Base-by-base conservation (phyloP, 2,797 vertebrate species). In the Gobio occitaniae region DNA sequence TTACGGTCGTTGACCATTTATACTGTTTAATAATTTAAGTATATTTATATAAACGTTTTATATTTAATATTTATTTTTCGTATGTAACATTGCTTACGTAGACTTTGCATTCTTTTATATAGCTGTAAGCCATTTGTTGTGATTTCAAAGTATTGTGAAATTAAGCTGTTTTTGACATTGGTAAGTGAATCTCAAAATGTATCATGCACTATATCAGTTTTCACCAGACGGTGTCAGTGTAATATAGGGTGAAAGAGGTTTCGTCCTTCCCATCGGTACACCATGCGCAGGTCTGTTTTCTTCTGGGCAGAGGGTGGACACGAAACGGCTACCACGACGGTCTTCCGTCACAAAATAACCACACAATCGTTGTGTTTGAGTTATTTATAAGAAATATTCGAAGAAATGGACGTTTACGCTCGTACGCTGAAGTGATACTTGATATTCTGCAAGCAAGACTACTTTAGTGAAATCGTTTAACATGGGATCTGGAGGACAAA, bases 141-240 rank as follows among this genome's bases (percentile, higher is more conserved):
- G 48, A 3, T 38, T 68, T 17, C 1, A 10, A 32, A 32, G 13
- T 32, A 41, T 68, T 38, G 4, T 68, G 7, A 50, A 4, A 16
- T 50, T 5, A 48, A 48, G 47, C 8, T 48, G 12, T 48, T 48
- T 48, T 48, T 48, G 47, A 48, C 11, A 13, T n/a, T n/a, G 9
- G 59, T 3, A 12, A 29, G 9, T 25, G 56, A 59, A 12, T 13
- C 10, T 61, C 11, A 63, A 29, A 63, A 63, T 63, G 0, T 1
- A 61, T 6, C 19, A 21, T 12, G 0, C 9, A 3, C 13, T 13
- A 6, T 6, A 63, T 63, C 7, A 7, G 13, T 41, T 41, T 25
- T 50, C 29, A 81, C 91, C 93, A 82, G 89, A 72, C 41, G 92
- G 89, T 92, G 93, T 92, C 93, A 92, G 88, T 91, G 84, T 91